Conservation (phyloP, 1,140 invertebrate genomes). For the Atta texana region DNA sequence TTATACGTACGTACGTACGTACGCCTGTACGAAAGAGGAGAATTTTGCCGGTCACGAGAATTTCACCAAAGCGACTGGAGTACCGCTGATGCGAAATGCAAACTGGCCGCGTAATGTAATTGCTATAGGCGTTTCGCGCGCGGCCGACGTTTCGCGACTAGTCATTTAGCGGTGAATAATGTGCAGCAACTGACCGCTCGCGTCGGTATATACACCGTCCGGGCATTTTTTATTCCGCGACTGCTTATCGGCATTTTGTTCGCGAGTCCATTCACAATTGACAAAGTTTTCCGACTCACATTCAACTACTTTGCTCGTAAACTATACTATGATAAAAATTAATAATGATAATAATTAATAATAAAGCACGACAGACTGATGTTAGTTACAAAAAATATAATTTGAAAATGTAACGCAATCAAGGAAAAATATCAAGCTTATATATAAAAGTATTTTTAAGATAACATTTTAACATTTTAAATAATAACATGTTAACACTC, state of each 20-base stretch:
- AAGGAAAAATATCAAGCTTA: not conserved
- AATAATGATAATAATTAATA: constrained; percentile 28
- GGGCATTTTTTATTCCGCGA: constrained; percentile 33
- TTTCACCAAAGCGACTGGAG: constrained; percentile 46
- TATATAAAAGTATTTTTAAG: not conserved
- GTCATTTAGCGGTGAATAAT: constrained; percentile 57
- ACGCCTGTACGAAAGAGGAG: constrained; percentile 38
- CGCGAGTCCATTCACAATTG: constrained; percentile 1
- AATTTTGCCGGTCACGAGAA: constrained; percentile 61
- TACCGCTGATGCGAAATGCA: constrained; percentile 60
- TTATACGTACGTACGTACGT: constrained; percentile 29
- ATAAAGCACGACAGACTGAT: not conserved
- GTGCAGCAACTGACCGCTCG: not conserved
- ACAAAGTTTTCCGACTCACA: constrained; percentile 15
- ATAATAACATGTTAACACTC: not conserved
- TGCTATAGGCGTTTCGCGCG: constrained; percentile 58
- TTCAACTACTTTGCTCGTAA: not conserved
- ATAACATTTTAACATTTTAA: too few relatives aligned
- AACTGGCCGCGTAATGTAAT: constrained; percentile 60
- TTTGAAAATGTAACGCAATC: not conserved
- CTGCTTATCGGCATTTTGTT: constrained; percentile 47
- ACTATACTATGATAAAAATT: not conserved
- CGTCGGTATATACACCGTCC: not conserved
- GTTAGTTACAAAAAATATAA: not conserved
- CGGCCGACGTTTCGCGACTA: constrained; percentile 50